Conservation (phyloP, 2,113 vertebrate species). For the Rhadina sibilatrix region DNA sequence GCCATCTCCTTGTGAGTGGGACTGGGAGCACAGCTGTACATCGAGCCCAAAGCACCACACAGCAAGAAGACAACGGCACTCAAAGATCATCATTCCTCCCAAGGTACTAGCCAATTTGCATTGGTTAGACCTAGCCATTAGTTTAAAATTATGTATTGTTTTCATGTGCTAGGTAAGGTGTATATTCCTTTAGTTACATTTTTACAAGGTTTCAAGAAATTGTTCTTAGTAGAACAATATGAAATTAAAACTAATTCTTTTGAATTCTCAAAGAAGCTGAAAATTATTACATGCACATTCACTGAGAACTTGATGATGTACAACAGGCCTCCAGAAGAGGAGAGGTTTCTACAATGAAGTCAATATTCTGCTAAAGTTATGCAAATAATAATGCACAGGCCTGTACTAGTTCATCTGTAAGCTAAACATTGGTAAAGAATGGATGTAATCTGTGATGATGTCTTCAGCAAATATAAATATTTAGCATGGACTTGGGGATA, state of each 20-base stretch:
- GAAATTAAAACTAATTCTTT: background rate
- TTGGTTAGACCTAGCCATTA: background rate
- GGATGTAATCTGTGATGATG: conserved; percentile 6
- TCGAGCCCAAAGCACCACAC: background rate
- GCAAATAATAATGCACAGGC: conserved; percentile 6
- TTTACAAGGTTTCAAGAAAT: background rate
- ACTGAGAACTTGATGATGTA: background rate
- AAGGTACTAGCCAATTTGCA: conserved; percentile 64
- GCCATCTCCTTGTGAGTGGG: conserved; percentile 77
- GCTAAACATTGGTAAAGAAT: conserved; percentile 11
- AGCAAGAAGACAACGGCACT: background rate
- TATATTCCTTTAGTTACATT: background rate
- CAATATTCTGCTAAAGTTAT: background rate
- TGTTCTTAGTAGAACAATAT: background rate
- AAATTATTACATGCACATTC: background rate
- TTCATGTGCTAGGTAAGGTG: background rate
- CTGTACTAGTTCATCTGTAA: conserved; percentile 21
- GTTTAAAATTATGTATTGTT: background rate
- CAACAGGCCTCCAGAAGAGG: background rate
- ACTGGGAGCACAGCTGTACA: conserved; percentile 43
- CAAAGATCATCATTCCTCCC: background rate
- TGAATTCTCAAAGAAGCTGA: background rate
- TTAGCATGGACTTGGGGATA: conserved; percentile 18
- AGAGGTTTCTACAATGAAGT: background rate
- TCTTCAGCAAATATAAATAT: conserved; percentile 49